These are phyloP conservation scores for Pseudomyrmex dendroicus DNA, from an alignment of 1,140 invertebrate genomes.

Conservation along the genomic window DNA sequence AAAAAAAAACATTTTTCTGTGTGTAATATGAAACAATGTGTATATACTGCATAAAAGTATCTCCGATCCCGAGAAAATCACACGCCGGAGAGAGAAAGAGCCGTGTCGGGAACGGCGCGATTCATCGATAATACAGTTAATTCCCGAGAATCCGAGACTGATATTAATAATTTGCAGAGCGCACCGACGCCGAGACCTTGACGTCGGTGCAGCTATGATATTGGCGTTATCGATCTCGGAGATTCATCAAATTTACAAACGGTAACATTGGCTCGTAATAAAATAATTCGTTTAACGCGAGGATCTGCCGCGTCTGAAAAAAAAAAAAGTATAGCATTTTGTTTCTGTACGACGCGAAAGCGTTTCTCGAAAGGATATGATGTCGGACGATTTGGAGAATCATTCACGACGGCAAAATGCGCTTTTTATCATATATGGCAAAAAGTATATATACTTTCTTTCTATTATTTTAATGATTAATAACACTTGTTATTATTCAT, in stretches of 20 bases:
- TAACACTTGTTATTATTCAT: neutral
- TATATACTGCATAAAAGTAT: neutral
- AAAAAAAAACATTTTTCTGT: no score
- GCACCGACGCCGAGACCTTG: conserved; percentile 29
- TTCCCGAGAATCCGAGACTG: conserved; percentile 48
- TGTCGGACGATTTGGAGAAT: neutral
- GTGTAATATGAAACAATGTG: no score
- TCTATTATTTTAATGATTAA: no score
- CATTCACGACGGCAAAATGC: neutral
- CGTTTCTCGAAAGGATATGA: neutral
- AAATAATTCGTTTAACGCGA: conserved; percentile 55
- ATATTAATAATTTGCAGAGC: conserved; percentile 42
- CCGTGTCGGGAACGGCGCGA: conserved; percentile 11
- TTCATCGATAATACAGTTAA: conserved; percentile 34
- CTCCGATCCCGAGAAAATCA: neutral
- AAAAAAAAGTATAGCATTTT: conserved; percentile 7
- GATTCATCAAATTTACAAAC: conserved; percentile 41
- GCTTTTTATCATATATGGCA: no score
- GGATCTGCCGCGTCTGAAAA: conserved; percentile 17
- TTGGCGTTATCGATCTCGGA: conserved; percentile 30
- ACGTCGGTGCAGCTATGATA: conserved; percentile 31
- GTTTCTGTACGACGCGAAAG: neutral
- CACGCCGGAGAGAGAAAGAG: neutral
- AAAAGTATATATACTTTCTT: no score
- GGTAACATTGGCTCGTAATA: conserved; percentile 15